A percentile compares a stretch with the other conserved stretches of the same genome.
Conservation (phyloP, 1,140 invertebrate species). For the Trinorchestia longiramus region DNA sequence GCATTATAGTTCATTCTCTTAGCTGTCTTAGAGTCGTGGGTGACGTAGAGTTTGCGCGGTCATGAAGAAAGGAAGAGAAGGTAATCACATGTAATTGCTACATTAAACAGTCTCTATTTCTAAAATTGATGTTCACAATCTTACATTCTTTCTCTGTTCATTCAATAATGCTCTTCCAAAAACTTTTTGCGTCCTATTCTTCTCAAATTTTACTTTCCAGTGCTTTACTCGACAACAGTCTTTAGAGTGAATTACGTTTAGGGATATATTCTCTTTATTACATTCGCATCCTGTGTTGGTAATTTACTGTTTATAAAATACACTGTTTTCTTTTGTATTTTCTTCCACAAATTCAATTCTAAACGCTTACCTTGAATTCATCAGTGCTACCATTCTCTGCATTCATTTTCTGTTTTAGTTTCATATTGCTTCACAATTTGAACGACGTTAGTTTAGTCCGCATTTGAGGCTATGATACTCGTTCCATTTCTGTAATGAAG, state of each 20-base stretch:
- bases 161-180: too few relatives aligned
- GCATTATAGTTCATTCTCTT: conserved; percentile 39
- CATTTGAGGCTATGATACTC: background rate
- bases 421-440: too few relatives aligned
- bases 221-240: background rate
- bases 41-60: background rate
- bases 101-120: background rate
- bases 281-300: too few relatives aligned
- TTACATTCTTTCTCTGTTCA: background rate
- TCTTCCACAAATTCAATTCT: too few relatives aligned
- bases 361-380: too few relatives aligned
- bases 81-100: background rate
- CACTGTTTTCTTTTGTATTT: too few relatives aligned
- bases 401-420: too few relatives aligned
- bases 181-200: background rate
- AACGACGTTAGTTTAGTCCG: background rate
- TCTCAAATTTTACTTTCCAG: background rate
- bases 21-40: conserved; percentile 1
- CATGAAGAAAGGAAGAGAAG: background rate
- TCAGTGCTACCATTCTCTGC: too few relatives aligned
- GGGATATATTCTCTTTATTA: background rate
- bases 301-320: too few relatives aligned
- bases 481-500: background rate
- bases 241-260: background rate
- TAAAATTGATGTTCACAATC: background rate